Percentiles rank a stretch among this genome's conserved stretches.
These are phyloP conservation scores for Amia ocellicauda DNA, from an alignment of 2,113 vertebrate genomes.

Conservation along the genomic window DNA sequence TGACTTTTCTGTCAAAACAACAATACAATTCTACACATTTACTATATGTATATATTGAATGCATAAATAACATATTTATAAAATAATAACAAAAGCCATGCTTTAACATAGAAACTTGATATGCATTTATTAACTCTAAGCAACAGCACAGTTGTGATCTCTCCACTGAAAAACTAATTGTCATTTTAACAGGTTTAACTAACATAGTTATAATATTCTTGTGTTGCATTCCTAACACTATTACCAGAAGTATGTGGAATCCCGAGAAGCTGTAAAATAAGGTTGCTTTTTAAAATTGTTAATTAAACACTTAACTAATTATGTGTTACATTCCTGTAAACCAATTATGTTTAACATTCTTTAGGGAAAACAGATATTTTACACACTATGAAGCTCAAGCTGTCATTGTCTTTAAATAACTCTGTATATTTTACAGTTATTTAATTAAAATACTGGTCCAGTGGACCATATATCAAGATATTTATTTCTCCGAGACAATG, in stretches of 20 bases:
- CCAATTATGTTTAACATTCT: conserved; percentile 62
- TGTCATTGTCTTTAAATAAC: conserved; percentile 66
- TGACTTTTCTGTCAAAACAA: too few relatives aligned
- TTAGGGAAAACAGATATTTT: conserved; percentile 46
- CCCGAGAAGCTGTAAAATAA: conserved; percentile 38
- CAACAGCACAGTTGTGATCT: too few relatives aligned
- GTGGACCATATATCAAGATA: conserved; percentile 52
- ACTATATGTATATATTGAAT: too few relatives aligned
- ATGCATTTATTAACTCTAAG: too few relatives aligned
- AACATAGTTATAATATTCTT: too few relatives aligned
- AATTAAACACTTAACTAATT: conserved; percentile 66
- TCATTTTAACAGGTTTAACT: too few relatives aligned
- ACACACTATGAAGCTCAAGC: conserved; percentile 61
- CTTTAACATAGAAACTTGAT: too few relatives aligned
- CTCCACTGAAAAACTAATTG: too few relatives aligned
- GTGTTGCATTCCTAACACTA: too few relatives aligned
- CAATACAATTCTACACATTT: too few relatives aligned
- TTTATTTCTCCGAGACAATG: conserved; percentile 51
- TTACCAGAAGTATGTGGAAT: conserved; percentile 22
- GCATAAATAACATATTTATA: too few relatives aligned
- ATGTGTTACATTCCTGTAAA: conserved; percentile 63
- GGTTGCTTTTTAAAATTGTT: conserved; percentile 58
- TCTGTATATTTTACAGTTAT: conserved; percentile 45
- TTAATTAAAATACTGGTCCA: conserved; percentile 67
- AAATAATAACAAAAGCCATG: too few relatives aligned